Conservation (phyloP, 2,888 invertebrate species). For the Pheosia tremula region DNA sequence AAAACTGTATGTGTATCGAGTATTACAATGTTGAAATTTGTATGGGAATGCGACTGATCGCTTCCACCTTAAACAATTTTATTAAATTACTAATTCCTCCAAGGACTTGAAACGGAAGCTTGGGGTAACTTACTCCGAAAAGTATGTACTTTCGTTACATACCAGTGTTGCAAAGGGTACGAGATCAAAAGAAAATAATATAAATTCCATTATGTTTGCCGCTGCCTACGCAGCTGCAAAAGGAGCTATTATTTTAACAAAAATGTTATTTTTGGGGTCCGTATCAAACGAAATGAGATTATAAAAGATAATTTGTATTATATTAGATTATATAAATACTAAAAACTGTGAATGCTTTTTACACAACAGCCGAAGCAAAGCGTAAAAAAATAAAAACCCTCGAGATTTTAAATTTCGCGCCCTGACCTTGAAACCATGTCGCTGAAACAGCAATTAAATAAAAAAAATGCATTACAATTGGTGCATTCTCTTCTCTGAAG, state of each 20-base stretch:
- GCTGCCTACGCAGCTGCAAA: conserved; percentile 16
- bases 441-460: no score
- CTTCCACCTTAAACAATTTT: neutral
- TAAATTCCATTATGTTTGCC: conserved; percentile 36
- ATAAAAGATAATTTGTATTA: neutral
- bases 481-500: no score
- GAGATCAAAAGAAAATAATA: conserved; percentile 45
- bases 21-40: no score
- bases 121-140: conserved; percentile 31
- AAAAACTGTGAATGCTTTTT: neutral
- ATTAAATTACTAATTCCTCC: conserved; percentile 2
- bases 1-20: no score
- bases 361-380: no score
- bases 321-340: neutral
- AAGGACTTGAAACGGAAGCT: conserved; percentile 21
- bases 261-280: conserved; percentile 6
- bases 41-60: no score
- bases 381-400: no score
- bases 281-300: neutral
- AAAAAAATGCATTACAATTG: no score
- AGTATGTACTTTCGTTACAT: conserved; percentile 41
- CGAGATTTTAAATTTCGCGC: no score
- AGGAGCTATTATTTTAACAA: conserved; percentile 17
- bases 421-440: no score
- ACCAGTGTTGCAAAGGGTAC: conserved; percentile 37